Evolutionary conservation across 1,140 invertebrate genomes (phyloP).

Genomic region (Heliconius congener): DNA sequence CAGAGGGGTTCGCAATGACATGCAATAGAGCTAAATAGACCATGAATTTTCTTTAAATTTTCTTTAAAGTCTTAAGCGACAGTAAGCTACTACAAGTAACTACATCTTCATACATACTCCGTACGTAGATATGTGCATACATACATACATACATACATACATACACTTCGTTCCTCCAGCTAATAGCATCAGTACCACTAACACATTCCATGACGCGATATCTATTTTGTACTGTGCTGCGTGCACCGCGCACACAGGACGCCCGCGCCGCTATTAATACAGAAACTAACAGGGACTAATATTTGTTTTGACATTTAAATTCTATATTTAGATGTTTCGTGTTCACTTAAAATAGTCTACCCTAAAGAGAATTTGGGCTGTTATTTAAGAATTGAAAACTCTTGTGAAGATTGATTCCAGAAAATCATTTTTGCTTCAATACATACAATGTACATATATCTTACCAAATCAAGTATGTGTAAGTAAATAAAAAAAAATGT

Average conservation of each 20-base stretch:
- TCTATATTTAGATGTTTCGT: constrained; percentile 20
- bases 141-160: neutral
- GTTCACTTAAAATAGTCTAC: neutral
- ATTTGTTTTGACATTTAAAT: constrained; percentile 31
- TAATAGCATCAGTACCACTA: neutral
- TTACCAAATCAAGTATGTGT: too few relatives aligned
- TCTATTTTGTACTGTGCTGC: constrained; percentile 29
- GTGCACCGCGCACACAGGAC: constrained; percentile 26
- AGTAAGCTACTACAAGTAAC: too few relatives aligned
- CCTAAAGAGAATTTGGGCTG: neutral
- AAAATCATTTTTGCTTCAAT: too few relatives aligned
- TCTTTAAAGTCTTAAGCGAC: too few relatives aligned
- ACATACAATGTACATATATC: too few relatives aligned
- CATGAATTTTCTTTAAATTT: too few relatives aligned
- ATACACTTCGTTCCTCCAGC: neutral
- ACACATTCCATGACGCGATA: constrained; percentile 33
- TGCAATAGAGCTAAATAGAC: too few relatives aligned
- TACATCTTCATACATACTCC: neutral
- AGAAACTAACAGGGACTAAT: neutral
- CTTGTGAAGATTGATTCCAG: too few relatives aligned
- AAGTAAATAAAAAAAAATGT: too few relatives aligned
- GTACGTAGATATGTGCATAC: neutral
- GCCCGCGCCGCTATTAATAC: constrained; percentile 24
- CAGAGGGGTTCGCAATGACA: too few relatives aligned
- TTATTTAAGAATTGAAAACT: too few relatives aligned